Conservation (phyloP, 64 coral and sea anemone genomes). For the Trachythela sp. region DNA sequence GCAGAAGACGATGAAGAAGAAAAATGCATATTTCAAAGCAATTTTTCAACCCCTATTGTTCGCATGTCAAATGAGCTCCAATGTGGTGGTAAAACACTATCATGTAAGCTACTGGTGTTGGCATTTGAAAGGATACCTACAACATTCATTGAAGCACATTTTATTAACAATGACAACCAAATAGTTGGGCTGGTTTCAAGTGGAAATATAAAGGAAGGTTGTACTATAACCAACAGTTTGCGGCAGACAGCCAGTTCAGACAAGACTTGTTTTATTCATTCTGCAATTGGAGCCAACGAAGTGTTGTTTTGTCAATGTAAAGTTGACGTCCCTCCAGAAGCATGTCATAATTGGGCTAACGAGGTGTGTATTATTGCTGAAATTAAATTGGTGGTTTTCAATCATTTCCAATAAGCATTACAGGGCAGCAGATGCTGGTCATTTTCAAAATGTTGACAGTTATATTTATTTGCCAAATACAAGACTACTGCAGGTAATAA, state of each 20-base stretch:
- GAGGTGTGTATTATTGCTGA: background rate
- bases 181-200: background rate
- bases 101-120: background rate
- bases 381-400: too few relatives aligned
- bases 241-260: background rate
- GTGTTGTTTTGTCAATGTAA: conserved; percentile 14
- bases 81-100: background rate
- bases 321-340: background rate
- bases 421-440: too few relatives aligned
- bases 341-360: background rate
- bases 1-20: background rate
- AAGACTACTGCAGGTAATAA: too few relatives aligned
- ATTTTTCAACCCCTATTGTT: background rate
- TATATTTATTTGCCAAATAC: too few relatives aligned
- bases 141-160: background rate
- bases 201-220: background rate
- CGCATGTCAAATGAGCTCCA: background rate
- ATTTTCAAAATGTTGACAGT: background rate
- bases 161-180: background rate
- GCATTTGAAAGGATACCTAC: conserved; percentile 5
- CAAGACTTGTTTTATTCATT: conserved; percentile 15
- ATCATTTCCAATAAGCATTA: too few relatives aligned
- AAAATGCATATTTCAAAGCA: background rate
- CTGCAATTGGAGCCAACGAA: background rate
- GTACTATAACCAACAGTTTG: background rate